Base-by-base conservation (phyloP, 2,888 invertebrate genomes). In the Argynnis bischoffii region DNA sequence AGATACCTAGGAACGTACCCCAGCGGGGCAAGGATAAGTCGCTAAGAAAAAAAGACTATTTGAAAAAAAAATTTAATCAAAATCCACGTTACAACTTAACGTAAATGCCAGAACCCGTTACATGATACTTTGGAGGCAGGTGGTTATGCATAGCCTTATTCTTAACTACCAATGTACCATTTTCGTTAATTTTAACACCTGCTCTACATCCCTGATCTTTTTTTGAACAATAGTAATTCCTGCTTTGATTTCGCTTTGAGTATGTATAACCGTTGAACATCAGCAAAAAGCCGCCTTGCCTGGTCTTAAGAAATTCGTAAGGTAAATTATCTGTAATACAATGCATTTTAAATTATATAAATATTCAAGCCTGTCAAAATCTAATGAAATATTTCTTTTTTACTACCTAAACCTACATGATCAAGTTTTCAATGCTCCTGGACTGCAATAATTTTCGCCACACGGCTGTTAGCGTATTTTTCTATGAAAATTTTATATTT, bases 191-290 rank as follows among this genome's bases (percentile, higher is more conserved):
- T 48, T 69, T 78, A 5, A 83, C 65, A 26, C 69, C 64, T 0
- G 77, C 81, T 66, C 71, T 79, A 61, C 82, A 84, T 4, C 79
- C 79, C 2, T 60, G 57, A 16, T 77, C 67, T 65, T 79, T 76
- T 63, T 76, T 79, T 0, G 81, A 80, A 55, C 81, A 79, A 60
- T 78, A 77, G 47, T 72, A 79, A 55, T 65, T 64, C 16, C 31
- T 63, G 14, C 55, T 61, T 26, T 55, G 41, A 50, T 72, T 57
- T 41, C 72, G 74, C 64, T 76, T 73, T 1, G 74, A 78, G 60
- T 73, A 79, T 1, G 79, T 79, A 66, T 72, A 78, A 0, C 71
- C 71, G 6, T 74, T 59, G 61, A 35, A 61, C 51, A 61, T 61
- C 51, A 59, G 26, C 47, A 59, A 48, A 26, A 59, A 59, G 1